Conservation (phyloP, 2,797 vertebrate genomes). For the Iguana delicatissima region DNA sequence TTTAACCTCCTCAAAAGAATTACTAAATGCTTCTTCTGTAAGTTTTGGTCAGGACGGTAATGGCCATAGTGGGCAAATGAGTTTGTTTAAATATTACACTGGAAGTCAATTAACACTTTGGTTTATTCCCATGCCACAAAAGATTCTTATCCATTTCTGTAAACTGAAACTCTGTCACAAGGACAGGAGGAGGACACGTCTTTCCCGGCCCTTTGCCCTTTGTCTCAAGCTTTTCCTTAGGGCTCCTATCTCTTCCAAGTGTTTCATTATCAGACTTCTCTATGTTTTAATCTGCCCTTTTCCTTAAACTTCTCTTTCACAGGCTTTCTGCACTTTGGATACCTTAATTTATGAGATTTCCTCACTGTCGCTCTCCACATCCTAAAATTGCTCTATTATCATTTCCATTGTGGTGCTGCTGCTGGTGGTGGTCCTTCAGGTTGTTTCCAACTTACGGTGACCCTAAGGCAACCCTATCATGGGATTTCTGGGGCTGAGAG, state of each 20-base stretch:
- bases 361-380: not conserved
- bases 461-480: no score
- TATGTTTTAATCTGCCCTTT: not conserved
- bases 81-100: not conserved
- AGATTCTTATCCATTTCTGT: no score
- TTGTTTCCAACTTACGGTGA: no score
- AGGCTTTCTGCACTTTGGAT: no score
- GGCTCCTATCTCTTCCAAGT: no score
- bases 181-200: no score
- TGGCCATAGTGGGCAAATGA: not conserved
- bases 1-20: slow-evolving; percentile 28
- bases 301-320: not conserved
- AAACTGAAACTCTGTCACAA: not conserved
- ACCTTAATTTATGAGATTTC: not conserved
- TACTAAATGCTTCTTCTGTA: not conserved
- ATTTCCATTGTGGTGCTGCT: no score
- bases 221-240: not conserved
- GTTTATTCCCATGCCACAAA: no score
- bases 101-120: not conserved
- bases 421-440: no score
- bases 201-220: not conserved
- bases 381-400: not conserved
- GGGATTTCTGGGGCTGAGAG: no score
- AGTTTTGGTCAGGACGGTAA: not conserved
- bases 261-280: no score